Percentiles rank a stretch among this genome's conserved stretches.
These are phyloP conservation scores for Platycheirus albimanus DNA, from an alignment of 2,888 invertebrate genomes.

Conservation along the genomic window DNA sequence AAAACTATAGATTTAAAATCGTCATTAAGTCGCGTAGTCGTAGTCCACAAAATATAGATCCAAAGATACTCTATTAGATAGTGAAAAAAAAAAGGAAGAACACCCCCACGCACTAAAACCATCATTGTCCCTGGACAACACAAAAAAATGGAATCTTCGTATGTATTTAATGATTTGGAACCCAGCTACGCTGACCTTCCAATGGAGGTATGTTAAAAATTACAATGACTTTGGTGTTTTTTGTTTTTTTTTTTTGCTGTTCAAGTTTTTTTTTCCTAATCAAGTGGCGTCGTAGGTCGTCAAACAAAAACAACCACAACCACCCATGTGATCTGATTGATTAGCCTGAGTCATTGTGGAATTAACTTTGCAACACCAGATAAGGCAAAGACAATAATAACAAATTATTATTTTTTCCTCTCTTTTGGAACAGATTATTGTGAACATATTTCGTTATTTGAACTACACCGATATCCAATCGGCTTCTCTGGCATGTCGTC, in stretches of 20 bases:
- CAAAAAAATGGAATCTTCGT: slow-evolving; percentile 61
- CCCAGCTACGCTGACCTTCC: slow-evolving; percentile 80
- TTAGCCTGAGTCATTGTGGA: slow-evolving; percentile 32
- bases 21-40: not conserved
- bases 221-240: slow-evolving; percentile 2
- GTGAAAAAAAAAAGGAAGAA: slow-evolving; percentile 6
- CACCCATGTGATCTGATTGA: slow-evolving; percentile 47
- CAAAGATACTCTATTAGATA: not conserved
- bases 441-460: slow-evolving; percentile 86
- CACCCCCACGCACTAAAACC: slow-evolving; percentile 40
- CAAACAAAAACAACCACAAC: too few relatives aligned
- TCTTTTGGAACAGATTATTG: slow-evolving; percentile 84
- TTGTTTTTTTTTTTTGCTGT: not conserved
- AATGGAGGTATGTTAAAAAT: slow-evolving; percentile 79
- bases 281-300: not conserved
- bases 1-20: not conserved
- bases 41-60: not conserved
- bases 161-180: slow-evolving; percentile 74
- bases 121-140: slow-evolving; percentile 27
- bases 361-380: slow-evolving; percentile 5
- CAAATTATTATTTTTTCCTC: too few relatives aligned
- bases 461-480: slow-evolving; percentile 86
- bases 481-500: slow-evolving; percentile 86
- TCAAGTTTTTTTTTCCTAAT: slow-evolving; percentile 8
- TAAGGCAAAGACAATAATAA: slow-evolving; percentile 7